Conservation (phyloP, 1,140 invertebrate genomes). For the Sitophilus oryzae region DNA sequence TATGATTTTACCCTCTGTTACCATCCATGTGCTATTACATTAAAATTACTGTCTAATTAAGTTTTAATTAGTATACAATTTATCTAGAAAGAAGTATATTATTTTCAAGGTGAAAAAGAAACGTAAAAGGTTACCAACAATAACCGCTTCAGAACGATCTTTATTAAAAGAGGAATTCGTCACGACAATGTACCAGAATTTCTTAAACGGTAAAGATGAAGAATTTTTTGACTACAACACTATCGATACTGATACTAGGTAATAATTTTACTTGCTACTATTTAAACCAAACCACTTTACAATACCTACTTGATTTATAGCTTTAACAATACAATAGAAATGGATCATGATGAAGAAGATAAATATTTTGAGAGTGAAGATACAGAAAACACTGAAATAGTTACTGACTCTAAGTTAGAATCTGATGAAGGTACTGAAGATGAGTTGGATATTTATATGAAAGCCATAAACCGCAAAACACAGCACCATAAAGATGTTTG, state of each 20-base stretch:
- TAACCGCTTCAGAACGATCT: slow-evolving; percentile 54
- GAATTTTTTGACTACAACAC: slow-evolving; percentile 80
- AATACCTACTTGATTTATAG: too few species aligned
- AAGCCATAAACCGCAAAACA: slow-evolving; percentile 53
- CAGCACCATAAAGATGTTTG: slow-evolving; percentile 44
- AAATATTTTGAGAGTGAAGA: slow-evolving; percentile 82
- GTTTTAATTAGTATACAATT: too few species aligned
- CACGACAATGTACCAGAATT: slow-evolving; percentile 80
- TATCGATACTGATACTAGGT: slow-evolving; percentile 66
- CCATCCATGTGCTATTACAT: too few species aligned
- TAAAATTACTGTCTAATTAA: too few species aligned
- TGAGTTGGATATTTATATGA: slow-evolving; percentile 70
- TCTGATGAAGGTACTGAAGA: slow-evolving; percentile 50
- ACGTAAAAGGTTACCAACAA: slow-evolving; percentile 28
- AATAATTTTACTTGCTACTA: too few species aligned
- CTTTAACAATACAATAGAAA: slow-evolving; percentile 69
- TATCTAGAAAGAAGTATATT: too few species aligned
- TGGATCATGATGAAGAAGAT: slow-evolving; percentile 74
- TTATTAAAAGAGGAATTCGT: slow-evolving; percentile 79
- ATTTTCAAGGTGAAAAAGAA: too few species aligned
- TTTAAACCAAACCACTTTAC: too few species aligned
- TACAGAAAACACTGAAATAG: slow-evolving; percentile 52
- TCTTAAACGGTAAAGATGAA: slow-evolving; percentile 74
- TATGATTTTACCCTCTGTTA: too few species aligned
- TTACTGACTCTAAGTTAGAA: too few species aligned